Base-by-base conservation (phyloP, 2,797 vertebrate genomes). In the Gymnocypris eckloni region DNA sequence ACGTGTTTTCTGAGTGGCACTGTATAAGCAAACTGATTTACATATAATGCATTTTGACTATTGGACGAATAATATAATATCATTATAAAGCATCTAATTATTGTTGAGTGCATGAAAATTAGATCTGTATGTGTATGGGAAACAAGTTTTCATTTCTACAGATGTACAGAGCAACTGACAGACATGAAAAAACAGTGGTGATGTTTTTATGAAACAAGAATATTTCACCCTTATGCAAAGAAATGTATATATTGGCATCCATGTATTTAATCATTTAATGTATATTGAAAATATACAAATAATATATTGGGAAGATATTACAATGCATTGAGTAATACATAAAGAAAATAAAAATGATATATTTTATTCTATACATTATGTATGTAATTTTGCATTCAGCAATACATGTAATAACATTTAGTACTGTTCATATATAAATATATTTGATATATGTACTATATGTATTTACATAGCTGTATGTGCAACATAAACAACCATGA, bases 41-140 rank as follows among this genome's bases (percentile, higher is more conserved):
- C 50, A 37, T 72, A 56, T 59, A 39, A 50, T 71, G 41, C 37
- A 71, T 79, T 79, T 70, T 56, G 10, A 69, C 25, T 54, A 45
- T 6, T 45, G 15, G 39, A 79, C 79, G 50, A 79, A 79, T 84
- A 78, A 54, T 78, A 56, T n/a, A 22, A 25, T 77, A 20, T 18
- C 16, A 79, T 79, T 70, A 43, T n/a, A 70, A 70, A 39, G 15
- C 61, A 69, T 77, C 59, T 56, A 77, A 77, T 69, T 76, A 78
- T 84, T 69, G 48, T 41, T 77, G 72, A 43, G n/a, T 54, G 45
- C n/a, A 43, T 56, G 48, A 70, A 70, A 79, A 78, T 41, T 2
- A 50, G 15, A 48, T 80, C 18, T 67, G 45, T 43, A 11, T 82
- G 0, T 50, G 48, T 9, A 64, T 43, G 16, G 56, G 56, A 4